Conservation (phyloP, 2,113 vertebrate genomes). For the Ptilorrhoa leucosticta region DNA sequence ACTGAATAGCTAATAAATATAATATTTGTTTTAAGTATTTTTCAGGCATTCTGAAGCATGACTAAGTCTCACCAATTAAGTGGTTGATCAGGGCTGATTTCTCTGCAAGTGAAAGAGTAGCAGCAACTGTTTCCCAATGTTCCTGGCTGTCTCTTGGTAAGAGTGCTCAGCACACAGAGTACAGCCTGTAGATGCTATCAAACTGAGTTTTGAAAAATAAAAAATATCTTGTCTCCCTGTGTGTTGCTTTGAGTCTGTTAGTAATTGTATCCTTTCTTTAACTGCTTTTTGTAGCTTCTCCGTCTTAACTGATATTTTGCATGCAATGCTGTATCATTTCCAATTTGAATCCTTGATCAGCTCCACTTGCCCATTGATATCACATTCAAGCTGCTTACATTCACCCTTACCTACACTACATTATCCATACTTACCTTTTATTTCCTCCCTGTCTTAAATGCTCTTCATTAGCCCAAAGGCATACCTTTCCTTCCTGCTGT, state of each 20-base stretch:
- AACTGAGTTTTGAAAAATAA: background rate
- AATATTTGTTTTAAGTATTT: background rate
- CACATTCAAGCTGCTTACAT: background rate
- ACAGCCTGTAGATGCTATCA: background rate
- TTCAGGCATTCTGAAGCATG: background rate
- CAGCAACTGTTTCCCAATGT: background rate
- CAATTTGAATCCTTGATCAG: background rate
- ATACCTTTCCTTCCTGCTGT: background rate
- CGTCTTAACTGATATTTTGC: background rate
- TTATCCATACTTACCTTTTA: background rate
- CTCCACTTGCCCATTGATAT: background rate
- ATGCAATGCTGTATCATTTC: background rate
- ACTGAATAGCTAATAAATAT: background rate
- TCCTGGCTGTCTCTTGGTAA: background rate
- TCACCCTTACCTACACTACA: background rate
- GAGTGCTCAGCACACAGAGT: background rate
- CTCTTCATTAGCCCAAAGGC: background rate
- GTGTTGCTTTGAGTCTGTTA: background rate
- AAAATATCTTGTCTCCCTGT: background rate
- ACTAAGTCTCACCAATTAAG: background rate
- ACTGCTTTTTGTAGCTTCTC: background rate
- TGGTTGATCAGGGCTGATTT: background rate
- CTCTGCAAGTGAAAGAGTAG: background rate
- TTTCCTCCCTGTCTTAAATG: background rate
- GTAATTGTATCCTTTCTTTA: background rate